Evolutionary conservation across 2,113 vertebrate genomes (phyloP).

Genomic region (Morone chrysops): DNA sequence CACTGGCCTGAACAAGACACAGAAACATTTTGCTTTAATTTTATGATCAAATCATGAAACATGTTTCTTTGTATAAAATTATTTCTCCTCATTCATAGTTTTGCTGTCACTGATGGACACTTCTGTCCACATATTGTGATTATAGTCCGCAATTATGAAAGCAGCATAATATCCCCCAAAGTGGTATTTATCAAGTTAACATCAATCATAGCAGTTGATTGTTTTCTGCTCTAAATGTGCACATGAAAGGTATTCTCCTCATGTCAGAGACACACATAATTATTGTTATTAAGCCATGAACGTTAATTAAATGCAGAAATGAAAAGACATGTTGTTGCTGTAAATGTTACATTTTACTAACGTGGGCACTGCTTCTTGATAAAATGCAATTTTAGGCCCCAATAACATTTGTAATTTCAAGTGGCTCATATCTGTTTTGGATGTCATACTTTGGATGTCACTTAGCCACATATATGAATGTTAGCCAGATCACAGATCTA

Average conservation of each 20-base stretch:
- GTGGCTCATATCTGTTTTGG: not conserved
- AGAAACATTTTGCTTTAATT: conserved; percentile 16
- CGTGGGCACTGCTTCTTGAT: not conserved
- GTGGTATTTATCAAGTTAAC: conserved; percentile 19
- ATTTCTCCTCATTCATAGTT: not conserved
- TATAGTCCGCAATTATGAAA: not conserved
- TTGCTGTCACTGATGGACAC: conserved; percentile 5
- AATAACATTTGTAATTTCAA: not conserved
- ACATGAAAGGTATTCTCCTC: conserved; percentile 9
- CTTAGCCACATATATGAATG: not conserved
- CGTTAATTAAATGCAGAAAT: conserved; percentile 12
- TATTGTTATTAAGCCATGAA: conserved; percentile 15
- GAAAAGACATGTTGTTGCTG: not conserved
- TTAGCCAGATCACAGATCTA: not conserved
- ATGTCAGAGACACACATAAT: conserved; percentile 8
- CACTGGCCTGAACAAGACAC: conserved; percentile 82
- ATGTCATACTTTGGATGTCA: not conserved
- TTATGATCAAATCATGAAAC: not conserved
- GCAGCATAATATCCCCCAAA: conserved; percentile 8
- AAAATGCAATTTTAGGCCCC: not conserved
- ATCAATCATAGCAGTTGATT: conserved; percentile 30
- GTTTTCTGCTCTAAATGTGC: conserved; percentile 12
- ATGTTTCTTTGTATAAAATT: not conserved
- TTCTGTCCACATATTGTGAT: conserved; percentile 33
- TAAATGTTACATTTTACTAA: not conserved